phyloP scores from a whole-genome alignment of 2,113 vertebrate species.

The Mustelus asterias region DNA sequence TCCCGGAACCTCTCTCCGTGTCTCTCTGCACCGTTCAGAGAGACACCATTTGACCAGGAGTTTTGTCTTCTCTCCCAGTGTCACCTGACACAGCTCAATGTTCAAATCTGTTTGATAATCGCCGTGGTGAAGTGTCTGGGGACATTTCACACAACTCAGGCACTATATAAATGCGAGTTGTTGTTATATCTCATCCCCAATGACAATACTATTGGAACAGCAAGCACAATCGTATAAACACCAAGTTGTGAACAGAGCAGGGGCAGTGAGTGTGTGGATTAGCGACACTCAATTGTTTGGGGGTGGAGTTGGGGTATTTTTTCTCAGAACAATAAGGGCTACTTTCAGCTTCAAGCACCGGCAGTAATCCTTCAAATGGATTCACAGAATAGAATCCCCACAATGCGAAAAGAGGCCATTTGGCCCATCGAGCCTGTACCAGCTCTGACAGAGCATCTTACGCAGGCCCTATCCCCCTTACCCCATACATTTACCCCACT shows the following conservation, averaged over 20 bases:
- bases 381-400: neutral
- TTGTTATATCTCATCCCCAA: neutral
- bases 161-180: neutral
- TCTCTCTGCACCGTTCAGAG: neutral
- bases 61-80: neutral
- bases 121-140: neutral
- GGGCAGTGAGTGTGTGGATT: neutral
- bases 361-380: neutral
- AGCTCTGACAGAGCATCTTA: too few relatives aligned
- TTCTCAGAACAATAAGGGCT: neutral
- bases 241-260: neutral
- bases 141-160: neutral
- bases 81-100: neutral
- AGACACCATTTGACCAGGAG: too few relatives aligned
- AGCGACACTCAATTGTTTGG: neutral
- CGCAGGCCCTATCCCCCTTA: too few relatives aligned
- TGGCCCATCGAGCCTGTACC: too few relatives aligned
- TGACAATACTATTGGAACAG: neutral
- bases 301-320: neutral
- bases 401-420: too few relatives aligned
- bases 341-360: neutral
- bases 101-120: neutral
- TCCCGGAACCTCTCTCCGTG: neutral
- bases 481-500: too few relatives aligned
- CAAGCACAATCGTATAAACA: neutral